Evolutionary conservation across 53 echinoderm and acorn worm genomes (phyloP).

Genomic region (Echinarachnius parma): DNA sequence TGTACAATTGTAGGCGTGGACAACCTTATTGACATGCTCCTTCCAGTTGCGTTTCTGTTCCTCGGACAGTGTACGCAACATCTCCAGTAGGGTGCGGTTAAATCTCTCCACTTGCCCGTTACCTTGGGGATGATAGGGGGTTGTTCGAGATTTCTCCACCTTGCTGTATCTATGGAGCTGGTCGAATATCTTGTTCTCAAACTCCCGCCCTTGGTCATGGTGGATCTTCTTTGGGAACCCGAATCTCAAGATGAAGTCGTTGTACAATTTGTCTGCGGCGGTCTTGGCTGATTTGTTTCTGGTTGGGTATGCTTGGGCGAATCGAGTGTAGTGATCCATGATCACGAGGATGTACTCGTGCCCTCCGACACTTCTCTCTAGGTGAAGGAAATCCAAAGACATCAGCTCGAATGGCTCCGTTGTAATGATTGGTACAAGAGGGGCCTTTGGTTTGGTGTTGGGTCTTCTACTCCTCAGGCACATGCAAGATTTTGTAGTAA

Average conservation of each 20-base stretch:
- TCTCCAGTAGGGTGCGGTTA: slow-evolving; percentile 63
- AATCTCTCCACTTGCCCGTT: slow-evolving; percentile 61
- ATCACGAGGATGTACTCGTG: slow-evolving; percentile 69
- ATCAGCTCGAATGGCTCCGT: slow-evolving; percentile 62
- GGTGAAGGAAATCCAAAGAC: slow-evolving; percentile 57
- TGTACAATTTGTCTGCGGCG: slow-evolving; percentile 53
- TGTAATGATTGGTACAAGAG: slow-evolving; percentile 49
- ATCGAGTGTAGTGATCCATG: slow-evolving; percentile 61
- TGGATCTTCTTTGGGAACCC: slow-evolving; percentile 57
- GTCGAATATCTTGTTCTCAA: slow-evolving; percentile 62
- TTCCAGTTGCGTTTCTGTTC: slow-evolving; percentile 39
- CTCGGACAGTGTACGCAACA: slow-evolving; percentile 43
- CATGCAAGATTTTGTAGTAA: slow-evolving; percentile 32
- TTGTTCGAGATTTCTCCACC: slow-evolving; percentile 47
- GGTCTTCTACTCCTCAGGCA: slow-evolving; percentile 51
- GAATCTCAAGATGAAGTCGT: slow-evolving; percentile 49
- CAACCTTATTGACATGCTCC: slow-evolving; percentile 43
- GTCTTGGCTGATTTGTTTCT: slow-evolving; percentile 52
- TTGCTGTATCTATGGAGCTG: slow-evolving; percentile 28
- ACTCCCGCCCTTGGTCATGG: slow-evolving; percentile 70
- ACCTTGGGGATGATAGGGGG: slow-evolving; percentile 70
- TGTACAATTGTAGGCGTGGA: slow-evolving; percentile 74
- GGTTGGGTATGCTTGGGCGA: slow-evolving; percentile 60
- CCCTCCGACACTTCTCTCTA: slow-evolving; percentile 56
- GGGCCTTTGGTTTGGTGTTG: slow-evolving; percentile 14